Percentiles rank a stretch among this genome's conserved stretches.
Conservation (phyloP, 1,140 invertebrate genomes). For the Drosophila pruinosa region DNA sequence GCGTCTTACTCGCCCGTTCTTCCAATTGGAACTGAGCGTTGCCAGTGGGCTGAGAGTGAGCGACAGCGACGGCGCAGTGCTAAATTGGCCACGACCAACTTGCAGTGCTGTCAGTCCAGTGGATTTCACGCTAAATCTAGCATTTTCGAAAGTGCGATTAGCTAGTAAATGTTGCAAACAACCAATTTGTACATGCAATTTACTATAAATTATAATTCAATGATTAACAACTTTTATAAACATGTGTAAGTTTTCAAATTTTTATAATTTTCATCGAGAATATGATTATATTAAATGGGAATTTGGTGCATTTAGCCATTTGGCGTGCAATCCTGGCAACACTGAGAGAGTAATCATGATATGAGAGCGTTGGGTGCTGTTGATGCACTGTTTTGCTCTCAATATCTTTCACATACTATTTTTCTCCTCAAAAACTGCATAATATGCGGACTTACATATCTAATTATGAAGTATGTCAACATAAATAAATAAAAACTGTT, state of each 20-base stretch:
- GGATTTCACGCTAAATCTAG: conserved; percentile 17
- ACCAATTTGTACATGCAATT: background rate
- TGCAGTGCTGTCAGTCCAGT: conserved; percentile 15
- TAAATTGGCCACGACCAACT: conserved; percentile 19
- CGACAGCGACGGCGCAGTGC: conserved; percentile 60
- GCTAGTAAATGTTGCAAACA: background rate
- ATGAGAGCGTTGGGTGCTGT: conserved; percentile 10
- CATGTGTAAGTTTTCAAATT: background rate
- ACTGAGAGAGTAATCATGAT: conserved; percentile 9
- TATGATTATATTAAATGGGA: background rate
- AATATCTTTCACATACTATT: background rate
- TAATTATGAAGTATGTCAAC: background rate
- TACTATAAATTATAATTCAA: background rate
- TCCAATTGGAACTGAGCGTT: conserved; percentile 57
- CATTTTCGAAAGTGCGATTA: background rate
- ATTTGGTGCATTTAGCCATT: background rate
- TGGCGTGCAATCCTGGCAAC: conserved; percentile 6
- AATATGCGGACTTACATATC: background rate
- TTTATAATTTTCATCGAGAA: background rate
- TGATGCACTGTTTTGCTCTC: conserved; percentile 4
- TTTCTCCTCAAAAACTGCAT: background rate
- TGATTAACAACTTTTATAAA: background rate
- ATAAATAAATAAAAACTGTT: background rate
- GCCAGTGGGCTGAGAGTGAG: conserved; percentile 30
- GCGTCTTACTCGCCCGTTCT: conserved; percentile 58